Evolutionary conservation across 2,797 vertebrate species (phyloP), one percentile per base, ranked within the genome.

Genomic region (Melanitta fusca): DNA sequence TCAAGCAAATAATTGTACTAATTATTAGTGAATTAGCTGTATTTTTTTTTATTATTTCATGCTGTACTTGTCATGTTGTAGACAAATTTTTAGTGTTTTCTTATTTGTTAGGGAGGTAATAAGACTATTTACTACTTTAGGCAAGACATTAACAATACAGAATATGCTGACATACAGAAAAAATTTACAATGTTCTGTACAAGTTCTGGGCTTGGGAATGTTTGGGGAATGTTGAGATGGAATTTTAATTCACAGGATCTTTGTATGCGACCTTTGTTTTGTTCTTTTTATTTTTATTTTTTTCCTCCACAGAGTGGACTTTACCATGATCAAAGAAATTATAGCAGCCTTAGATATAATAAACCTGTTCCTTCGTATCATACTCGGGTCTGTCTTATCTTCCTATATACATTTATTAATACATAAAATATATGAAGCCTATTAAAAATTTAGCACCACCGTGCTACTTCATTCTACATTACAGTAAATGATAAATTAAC

Each of bases 321-420:
- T 94, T 99, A 99, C 98, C 98, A 98, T 73, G 99, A 99, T 98
- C 98, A 99, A 96, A 99, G 99, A 98, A 99, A 98, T 97, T 99
- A 99, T 98, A 98, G 96, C 98, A 99, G 98, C 97, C 98, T 99
- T 96, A 98, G 97, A 97, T 98, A 98, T 97, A 98, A 98, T 98
- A 99, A 99, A 98, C 97, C 98, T 49, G 71, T 95, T 73, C 96
- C 98, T 96, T 92, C 92, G 95, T 97, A 90, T 96, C 91, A 64
- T 72, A 65, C 96, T 96, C 89, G 97, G 98, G 98, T 98, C 96
- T 97, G 98, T 98, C 82, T 96, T 2, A 4, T 84, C 54, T 94
- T 95, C 58, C 39, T 86, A 3, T 47, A 27, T 65, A 75, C 6
- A 27, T 8, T 54, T 80, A 30, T 38, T 45, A 66, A 70, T 28